Evolutionary conservation across 2,797 vertebrate species (phyloP).

Genomic region (Lemur catta): DNA sequence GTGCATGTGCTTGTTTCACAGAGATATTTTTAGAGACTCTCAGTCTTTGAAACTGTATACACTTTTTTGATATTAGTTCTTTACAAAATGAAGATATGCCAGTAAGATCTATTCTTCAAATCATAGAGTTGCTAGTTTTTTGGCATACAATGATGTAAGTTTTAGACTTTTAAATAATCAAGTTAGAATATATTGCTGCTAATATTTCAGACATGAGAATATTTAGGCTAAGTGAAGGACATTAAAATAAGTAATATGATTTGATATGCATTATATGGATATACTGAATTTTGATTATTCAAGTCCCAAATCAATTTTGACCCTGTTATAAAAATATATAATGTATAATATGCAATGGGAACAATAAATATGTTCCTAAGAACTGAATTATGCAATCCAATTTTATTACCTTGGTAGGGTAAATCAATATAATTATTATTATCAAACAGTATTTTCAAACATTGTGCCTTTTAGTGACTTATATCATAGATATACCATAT

Average conservation of each 20-base stretch:
- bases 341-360: constrained; percentile 65
- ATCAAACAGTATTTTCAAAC: constrained; percentile 76
- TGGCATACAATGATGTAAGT: constrained; percentile 69
- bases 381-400: constrained; percentile 76
- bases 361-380: constrained; percentile 63
- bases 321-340: constrained; percentile 60
- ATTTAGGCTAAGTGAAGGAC: constrained; percentile 36
- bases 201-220: constrained; percentile 64
- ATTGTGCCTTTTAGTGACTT: constrained; percentile 75
- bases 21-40: constrained; percentile 38
- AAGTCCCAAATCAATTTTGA: constrained; percentile 57
- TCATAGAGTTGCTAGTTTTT: constrained; percentile 70
- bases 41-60: constrained; percentile 40
- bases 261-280: constrained; percentile 14
- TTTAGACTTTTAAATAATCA: constrained; percentile 73
- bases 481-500: constrained; percentile 70
- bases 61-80: constrained; percentile 46
- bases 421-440: constrained; percentile 76
- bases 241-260: constrained; percentile 51
- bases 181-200: constrained; percentile 59
- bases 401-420: constrained; percentile 77
- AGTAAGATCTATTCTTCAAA: constrained; percentile 61
- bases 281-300: constrained; percentile 55
- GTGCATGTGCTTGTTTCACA: background rate
- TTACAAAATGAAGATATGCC: constrained; percentile 45